Conservation (phyloP, 1,140 invertebrate genomes). For the Atta colombica region DNA sequence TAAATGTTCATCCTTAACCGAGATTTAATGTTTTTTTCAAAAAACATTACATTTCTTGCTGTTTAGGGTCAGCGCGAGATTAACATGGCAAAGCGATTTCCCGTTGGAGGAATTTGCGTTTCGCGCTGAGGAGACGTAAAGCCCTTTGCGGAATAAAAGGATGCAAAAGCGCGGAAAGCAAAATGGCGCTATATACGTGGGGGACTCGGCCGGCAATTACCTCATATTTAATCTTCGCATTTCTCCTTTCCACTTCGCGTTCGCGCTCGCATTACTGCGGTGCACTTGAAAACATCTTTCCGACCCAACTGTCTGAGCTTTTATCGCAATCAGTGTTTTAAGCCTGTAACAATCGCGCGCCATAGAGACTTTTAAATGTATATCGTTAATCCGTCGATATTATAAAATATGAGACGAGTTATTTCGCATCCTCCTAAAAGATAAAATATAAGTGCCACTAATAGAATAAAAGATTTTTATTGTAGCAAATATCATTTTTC, state of each 20-base stretch:
- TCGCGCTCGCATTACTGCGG: conserved; percentile 51
- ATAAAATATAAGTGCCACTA: neutral
- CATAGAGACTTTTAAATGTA: neutral
- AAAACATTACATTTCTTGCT: conserved; percentile 28
- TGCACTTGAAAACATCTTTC: conserved; percentile 57
- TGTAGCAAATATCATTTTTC: neutral
- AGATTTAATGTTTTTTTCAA: conserved; percentile 19
- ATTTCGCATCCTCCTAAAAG: neutral
- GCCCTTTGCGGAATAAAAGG: conserved; percentile 55
- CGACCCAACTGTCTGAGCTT: conserved; percentile 54
- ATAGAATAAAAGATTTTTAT: neutral
- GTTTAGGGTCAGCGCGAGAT: conserved; percentile 51
- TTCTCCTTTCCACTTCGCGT: conserved; percentile 58
- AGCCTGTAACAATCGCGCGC: conserved; percentile 21
- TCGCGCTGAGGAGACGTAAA: conserved; percentile 50
- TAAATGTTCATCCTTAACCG: neutral
- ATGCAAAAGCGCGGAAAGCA: conserved; percentile 58
- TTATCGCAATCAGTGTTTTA: conserved; percentile 54
- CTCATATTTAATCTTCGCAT: conserved; percentile 64
- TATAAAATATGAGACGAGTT: neutral
- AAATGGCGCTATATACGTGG: conserved; percentile 46
- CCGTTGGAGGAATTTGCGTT: conserved; percentile 44
- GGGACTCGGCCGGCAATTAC: conserved; percentile 12
- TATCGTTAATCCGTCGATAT: conserved; percentile 51
- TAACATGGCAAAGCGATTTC: conserved; percentile 44